These are phyloP conservation scores for Nothobranchius kuhntae DNA, from an alignment of 2,113 vertebrate species.

Conservation along the genomic window DNA sequence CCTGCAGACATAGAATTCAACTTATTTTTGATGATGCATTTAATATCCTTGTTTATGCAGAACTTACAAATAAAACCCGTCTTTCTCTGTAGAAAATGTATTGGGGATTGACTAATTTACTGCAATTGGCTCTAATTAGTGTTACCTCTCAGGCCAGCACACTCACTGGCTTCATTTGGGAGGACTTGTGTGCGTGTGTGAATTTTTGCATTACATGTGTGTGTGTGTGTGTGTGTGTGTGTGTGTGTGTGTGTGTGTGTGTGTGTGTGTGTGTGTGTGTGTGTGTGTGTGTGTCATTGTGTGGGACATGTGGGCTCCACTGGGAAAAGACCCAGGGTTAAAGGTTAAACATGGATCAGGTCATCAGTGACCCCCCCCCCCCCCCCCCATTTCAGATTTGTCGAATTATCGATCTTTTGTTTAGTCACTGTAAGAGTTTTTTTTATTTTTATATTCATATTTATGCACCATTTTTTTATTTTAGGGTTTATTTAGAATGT, in stretches of 20 bases:
- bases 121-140: constrained; percentile 71
- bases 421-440: background rate
- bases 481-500: background rate
- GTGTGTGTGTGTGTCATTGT: constrained; percentile 19
- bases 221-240: constrained; percentile 42
- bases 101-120: constrained; percentile 63
- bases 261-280: constrained; percentile 30
- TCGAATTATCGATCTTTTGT: background rate
- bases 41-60: constrained; percentile 36
- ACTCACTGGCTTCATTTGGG: constrained; percentile 56
- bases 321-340: constrained; percentile 59
- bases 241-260: constrained; percentile 41
- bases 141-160: constrained; percentile 65
- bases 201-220: constrained; percentile 37
- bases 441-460: no score
- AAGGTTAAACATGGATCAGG: constrained; percentile 75
- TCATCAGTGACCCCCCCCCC: constrained; percentile 61
- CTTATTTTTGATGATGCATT: constrained; percentile 39
- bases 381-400: no score
- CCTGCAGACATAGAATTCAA: constrained; percentile 33
- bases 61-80: constrained; percentile 42
- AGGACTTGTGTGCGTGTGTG: constrained; percentile 46
- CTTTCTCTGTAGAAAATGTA: constrained; percentile 47
- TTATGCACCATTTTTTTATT: constrained; percentile 1
- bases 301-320: constrained; percentile 44